Evolutionary conservation across 2,888 invertebrate genomes (phyloP).

Genomic region (Dryocosmus kuriphilus): DNA sequence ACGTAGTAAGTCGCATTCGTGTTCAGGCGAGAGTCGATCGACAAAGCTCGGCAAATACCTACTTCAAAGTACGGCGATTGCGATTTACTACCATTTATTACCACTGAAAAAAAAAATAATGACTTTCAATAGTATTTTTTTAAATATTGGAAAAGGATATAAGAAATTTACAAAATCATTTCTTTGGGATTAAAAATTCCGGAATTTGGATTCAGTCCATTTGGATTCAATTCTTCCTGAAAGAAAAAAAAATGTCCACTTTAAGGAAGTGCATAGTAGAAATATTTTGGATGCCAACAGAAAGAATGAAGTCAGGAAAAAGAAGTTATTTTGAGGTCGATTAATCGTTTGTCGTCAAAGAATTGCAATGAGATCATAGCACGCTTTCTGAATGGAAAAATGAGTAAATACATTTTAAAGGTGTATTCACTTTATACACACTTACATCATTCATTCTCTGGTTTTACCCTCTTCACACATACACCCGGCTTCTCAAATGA

Average conservation of each 20-base stretch:
- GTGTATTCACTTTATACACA: not conserved
- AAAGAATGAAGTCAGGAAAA: not conserved
- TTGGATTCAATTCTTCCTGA: no score
- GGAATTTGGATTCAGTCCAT: not conserved
- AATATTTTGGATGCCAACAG: not conserved
- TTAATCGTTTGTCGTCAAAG: constrained; percentile 1
- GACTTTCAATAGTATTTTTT: no score
- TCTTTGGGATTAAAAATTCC: not conserved
- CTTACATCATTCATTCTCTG: constrained; percentile 16
- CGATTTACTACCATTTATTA: no score
- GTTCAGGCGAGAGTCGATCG: no score
- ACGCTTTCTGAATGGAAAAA: constrained; percentile 36
- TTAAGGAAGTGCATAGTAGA: not conserved
- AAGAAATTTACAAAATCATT: no score
- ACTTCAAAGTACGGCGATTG: no score
- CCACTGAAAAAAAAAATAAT: no score
- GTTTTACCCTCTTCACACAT: constrained; percentile 23
- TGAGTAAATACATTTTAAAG: constrained; percentile 1
- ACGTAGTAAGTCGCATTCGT: no score
- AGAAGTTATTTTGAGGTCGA: not conserved
- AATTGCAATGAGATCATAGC: constrained; percentile 4
- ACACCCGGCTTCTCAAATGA: not conserved
- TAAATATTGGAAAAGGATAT: no score
- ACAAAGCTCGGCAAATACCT: no score
- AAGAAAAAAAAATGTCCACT: no score